Percentiles rank a stretch among this genome's conserved stretches.
Conservation (phyloP, 2,113 vertebrate genomes). For the Rhegmatorhina hoffmannsi region DNA sequence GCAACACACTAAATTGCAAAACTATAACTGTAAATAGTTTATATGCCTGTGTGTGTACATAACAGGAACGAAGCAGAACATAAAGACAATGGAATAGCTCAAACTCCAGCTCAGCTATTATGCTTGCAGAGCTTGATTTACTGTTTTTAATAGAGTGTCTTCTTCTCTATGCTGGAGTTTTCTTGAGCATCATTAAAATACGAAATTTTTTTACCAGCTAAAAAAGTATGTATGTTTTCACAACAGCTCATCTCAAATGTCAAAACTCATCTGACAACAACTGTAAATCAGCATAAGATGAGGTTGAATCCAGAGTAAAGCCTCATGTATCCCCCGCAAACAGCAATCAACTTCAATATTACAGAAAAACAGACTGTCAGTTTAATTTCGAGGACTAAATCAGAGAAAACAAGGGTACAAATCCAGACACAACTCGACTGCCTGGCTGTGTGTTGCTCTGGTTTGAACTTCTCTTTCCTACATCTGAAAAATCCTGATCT, state of each 20-base stretch:
- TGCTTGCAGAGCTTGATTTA: constrained; percentile 73
- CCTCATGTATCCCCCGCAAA: neutral
- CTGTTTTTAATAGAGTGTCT: constrained; percentile 75
- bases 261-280: constrained; percentile 6
- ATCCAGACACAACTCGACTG: neutral
- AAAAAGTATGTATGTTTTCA: constrained; percentile 28
- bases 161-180: constrained; percentile 29
- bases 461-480: neutral
- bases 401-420: neutral
- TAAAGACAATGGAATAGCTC: constrained; percentile 62
- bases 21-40: constrained; percentile 60
- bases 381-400: neutral
- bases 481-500: neutral
- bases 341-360: neutral
- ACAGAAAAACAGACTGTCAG: neutral
- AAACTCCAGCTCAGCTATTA: constrained; percentile 56
- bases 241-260: neutral
- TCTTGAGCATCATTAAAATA: constrained; percentile 46
- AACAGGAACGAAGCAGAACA: constrained; percentile 50
- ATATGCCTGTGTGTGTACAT: neutral
- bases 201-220: constrained; percentile 44
- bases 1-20: constrained; percentile 68
- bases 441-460: neutral
- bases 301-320: neutral
- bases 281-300: neutral